These are phyloP conservation scores for Craniophora ligustri DNA, from an alignment of 2,888 invertebrate species.

Conservation along the genomic window DNA sequence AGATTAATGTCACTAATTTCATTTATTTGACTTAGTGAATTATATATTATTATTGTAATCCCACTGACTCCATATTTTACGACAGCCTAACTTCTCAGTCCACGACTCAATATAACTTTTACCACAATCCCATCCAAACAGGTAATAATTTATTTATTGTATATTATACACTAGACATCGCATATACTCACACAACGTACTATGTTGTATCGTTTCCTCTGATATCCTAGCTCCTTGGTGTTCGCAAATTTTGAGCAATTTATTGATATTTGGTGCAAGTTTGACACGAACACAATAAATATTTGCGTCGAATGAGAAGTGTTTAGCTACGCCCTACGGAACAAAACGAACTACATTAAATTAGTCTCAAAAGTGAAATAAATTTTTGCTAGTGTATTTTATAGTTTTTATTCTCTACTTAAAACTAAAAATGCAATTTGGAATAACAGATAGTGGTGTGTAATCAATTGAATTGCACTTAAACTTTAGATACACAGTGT, in stretches of 20 bases:
- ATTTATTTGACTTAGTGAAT: slow-evolving; percentile 75
- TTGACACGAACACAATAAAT: slow-evolving; percentile 43
- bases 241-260: slow-evolving; percentile 64
- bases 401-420: slow-evolving; percentile 54
- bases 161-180: slow-evolving; percentile 64
- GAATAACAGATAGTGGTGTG: slow-evolving; percentile 58
- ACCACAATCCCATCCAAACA: slow-evolving; percentile 67
- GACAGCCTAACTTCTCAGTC: slow-evolving; percentile 74
- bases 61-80: slow-evolving; percentile 63
- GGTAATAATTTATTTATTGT: slow-evolving; percentile 56
- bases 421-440: slow-evolving; percentile 70
- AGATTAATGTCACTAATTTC: slow-evolving; percentile 50
- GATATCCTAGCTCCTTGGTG: slow-evolving; percentile 51
- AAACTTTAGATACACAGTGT: slow-evolving; percentile 62
- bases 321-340: slow-evolving; percentile 55
- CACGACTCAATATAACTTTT: slow-evolving; percentile 70
- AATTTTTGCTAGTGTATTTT: slow-evolving; percentile 55
- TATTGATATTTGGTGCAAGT: slow-evolving; percentile 50
- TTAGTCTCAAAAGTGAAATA: slow-evolving; percentile 59
- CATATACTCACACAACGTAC: slow-evolving; percentile 49
- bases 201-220: slow-evolving; percentile 40
- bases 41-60: slow-evolving; percentile 64
- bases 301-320: slow-evolving; percentile 52
- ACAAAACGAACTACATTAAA: slow-evolving; percentile 60
- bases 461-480: slow-evolving; percentile 69